Evolutionary conservation across 35 echinoderm and acorn worm genomes (phyloP), one percentile per base, ranked within the genome.

Genomic region (Heliocidaris tuberculata): DNA sequence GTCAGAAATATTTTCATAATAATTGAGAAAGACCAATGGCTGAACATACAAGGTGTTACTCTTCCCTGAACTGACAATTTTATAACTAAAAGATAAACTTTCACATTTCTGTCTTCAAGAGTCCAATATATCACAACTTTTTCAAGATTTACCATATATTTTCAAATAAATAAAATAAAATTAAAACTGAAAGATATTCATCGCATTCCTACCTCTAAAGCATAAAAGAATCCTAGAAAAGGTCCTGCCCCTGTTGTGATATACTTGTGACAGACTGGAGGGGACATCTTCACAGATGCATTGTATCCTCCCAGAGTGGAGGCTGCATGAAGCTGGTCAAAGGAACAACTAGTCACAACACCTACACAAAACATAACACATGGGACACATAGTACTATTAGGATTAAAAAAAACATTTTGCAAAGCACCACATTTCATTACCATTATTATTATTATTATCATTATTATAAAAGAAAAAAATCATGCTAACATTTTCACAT

Each of bases 281-380:
- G 97, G 6, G 95, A 95, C 19, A 95, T 47, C 94, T 96, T 99
- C 30, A 99, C 60, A 15, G 96, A 94, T 71, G 98, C 97, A 32
- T 93, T 96, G 59, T 97, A 99, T 6, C 98, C 98, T 17, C 97
- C 95, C 24, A 97, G 88, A 85, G 97, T 94, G 13, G 97, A 97
- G 42, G 97, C 98, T 47, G 97, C 95, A 70, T 97, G 95, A 16
- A 99, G 96, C 95, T 99, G 98, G 94, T 99, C 98, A 99, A 99
- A 99, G 31, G 98, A 92, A 96, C 97, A 99, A 61, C 97, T 97
- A 31, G 98, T 97, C 56, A 96, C 97, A 78, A 99, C 88, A 65
- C 98, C 98, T 99, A 35, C 10, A 48, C 21, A 47, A 88, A 48
- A 85, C 65, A 78, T 50, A 61, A 92, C 29, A 92, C 11, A 60